Percentiles rank a stretch among this genome's conserved stretches.
phyloP scores from a whole-genome alignment of 2,888 invertebrate genomes.

The Sinhomidia bicolor region DNA sequence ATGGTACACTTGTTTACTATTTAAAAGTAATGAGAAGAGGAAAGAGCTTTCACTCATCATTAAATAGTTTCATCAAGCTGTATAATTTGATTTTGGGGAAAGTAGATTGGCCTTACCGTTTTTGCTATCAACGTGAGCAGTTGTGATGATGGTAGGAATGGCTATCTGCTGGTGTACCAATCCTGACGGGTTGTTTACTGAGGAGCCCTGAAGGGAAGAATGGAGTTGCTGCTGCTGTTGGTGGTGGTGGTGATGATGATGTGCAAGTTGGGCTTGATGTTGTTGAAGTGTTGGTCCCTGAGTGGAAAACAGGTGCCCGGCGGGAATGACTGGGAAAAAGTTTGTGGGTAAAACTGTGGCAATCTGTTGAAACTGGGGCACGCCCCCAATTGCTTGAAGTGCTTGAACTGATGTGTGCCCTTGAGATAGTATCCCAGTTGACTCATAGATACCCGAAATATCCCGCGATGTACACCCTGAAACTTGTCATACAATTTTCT shows the following conservation, averaged over 20 bases:
- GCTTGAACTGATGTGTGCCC: constrained; percentile 72
- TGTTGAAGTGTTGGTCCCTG: constrained; percentile 83
- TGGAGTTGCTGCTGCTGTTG: constrained; percentile 71
- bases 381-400: constrained; percentile 76
- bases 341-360: constrained; percentile 80
- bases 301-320: constrained; percentile 85
- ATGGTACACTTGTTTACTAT: not conserved
- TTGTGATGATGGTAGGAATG: constrained; percentile 81
- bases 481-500: constrained; percentile 73
- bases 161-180: constrained; percentile 78
- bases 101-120: constrained; percentile 70
- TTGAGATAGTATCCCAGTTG: constrained; percentile 72
- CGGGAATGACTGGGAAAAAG: constrained; percentile 83
- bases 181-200: constrained; percentile 72
- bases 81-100: not conserved
- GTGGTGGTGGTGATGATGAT: constrained; percentile 61
- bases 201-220: constrained; percentile 64
- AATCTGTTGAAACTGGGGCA: constrained; percentile 79
- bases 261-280: constrained; percentile 82
- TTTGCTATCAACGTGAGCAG: constrained; percentile 80
- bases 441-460: constrained; percentile 76
- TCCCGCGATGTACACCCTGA: constrained; percentile 80
- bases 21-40: not conserved
- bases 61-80: not conserved
- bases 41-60: too few species aligned